Evolutionary conservation across 2,113 vertebrate species (phyloP).

Genomic region (Caracal caracal): DNA sequence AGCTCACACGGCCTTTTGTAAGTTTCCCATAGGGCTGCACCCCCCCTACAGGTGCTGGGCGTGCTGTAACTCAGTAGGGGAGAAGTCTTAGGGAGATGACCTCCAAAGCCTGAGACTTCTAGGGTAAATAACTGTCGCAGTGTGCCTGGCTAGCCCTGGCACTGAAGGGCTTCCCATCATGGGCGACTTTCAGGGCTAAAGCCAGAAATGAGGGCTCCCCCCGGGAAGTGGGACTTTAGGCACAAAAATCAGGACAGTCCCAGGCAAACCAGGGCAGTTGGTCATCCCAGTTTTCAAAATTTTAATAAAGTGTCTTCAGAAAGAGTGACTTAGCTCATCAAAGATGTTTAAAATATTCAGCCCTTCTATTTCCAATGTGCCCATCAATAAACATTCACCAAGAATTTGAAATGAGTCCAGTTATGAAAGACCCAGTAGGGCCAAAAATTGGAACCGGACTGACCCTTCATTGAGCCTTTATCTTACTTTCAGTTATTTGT

Average conservation of each 20-base stretch:
- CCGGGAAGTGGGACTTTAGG: background rate
- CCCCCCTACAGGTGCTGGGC: rapidly evolving
- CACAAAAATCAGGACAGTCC: background rate
- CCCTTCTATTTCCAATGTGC: background rate
- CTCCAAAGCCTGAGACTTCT: background rate
- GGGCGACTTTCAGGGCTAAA: background rate
- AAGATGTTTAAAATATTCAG: background rate
- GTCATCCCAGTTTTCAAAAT: background rate
- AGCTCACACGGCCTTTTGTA: background rate
- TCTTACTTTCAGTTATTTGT: background rate
- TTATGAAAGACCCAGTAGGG: background rate
- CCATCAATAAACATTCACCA: background rate
- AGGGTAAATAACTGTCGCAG: background rate
- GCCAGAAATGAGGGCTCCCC: background rate
- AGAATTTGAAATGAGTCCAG: background rate
- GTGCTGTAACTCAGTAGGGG: background rate
- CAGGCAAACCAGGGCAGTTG: background rate
- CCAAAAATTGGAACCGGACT: background rate
- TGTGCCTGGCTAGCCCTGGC: background rate
- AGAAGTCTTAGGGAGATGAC: background rate
- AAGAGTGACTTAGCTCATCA: background rate
- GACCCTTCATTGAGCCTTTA: background rate
- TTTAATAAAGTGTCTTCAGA: background rate
- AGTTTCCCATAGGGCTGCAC: background rate
- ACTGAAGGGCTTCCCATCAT: background rate